A percentile compares a stretch with the other conserved stretches of the same genome.
phyloP scores from a whole-genome alignment of 1,140 invertebrate species.

The Gryon sp. region DNA sequence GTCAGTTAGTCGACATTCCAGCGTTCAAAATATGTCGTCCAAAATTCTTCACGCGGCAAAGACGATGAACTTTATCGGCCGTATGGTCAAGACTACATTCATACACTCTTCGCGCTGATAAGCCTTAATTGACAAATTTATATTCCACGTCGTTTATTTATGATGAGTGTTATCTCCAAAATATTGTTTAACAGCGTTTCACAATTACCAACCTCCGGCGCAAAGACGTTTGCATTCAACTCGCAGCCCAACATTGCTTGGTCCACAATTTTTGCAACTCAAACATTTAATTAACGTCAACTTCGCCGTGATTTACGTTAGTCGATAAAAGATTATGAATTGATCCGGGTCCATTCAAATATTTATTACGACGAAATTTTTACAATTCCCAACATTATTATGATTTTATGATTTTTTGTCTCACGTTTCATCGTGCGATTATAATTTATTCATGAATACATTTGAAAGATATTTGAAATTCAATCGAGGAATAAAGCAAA shows the following conservation, averaged over 20 bases:
- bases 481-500: conserved; percentile 15
- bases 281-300: conserved; percentile 21
- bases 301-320: conserved; percentile 14
- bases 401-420: conserved; percentile 53
- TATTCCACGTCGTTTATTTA: conserved; percentile 14
- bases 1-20: conserved; percentile 33
- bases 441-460: conserved; percentile 50
- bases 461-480: conserved; percentile 54
- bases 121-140: conserved; percentile 25
- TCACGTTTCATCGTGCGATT: conserved; percentile 33
- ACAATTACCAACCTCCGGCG: conserved; percentile 44
- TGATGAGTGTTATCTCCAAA: conserved; percentile 10
- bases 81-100: conserved; percentile 19
- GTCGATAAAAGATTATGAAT: conserved; percentile 18
- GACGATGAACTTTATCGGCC: conserved; percentile 21
- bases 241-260: too few relatives aligned
- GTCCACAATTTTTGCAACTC: not conserved
- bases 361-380: conserved; percentile 33
- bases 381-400: conserved; percentile 18
- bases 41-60: not conserved
- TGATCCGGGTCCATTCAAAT: conserved; percentile 11
- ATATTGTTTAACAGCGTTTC: conserved; percentile 25
- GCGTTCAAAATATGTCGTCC: not conserved
- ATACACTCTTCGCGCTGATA: conserved; percentile 14
- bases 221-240: too few relatives aligned